Base-by-base conservation (phyloP, 2,888 invertebrate genomes). In the Tipula helvola region DNA sequence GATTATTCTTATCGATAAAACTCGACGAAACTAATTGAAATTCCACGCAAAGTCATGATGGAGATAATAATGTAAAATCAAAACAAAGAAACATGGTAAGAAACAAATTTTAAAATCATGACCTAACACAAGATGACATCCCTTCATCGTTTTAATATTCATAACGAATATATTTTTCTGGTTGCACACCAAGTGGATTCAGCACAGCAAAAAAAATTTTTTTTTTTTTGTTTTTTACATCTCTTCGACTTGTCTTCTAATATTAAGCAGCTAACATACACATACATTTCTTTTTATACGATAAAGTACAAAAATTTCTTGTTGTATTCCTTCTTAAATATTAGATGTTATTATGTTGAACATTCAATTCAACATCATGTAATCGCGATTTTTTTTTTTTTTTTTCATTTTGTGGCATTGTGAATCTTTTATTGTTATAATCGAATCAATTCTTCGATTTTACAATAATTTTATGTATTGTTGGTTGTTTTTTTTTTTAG, bases 81-180 rank as follows among this genome's bases (percentile, higher is more conserved):
- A 71, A 71, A 71, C 71, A 71, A 71, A 71, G 71, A 71, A 71
- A 71, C 71, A 71, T 71, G 71, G 71, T 71, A 71, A 71, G 71
- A 28, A 71, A 71, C 71, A 71, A 71, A 71, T 71, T 71, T 28
- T 10, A 71, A 71, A 71, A 71, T 71, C 71, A 71, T 71, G 71
- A 71, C 71, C 71, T 71, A 71, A 71, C 71, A 71, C 71, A 71
- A 71, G 28, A 71, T 71, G 71, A 71, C 71, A 71, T 71, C 71
- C 71, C 71, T 71, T 71, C 71, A 71, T 28, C 71, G 28, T 71
- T 71, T 71, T 71, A 28, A 28, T 71, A 71, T 71, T 71, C 71
- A 71, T 71, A 71, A 71, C 71, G 71, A 71, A 28, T 52, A 52
- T 52, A 3, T 71, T 71, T 28, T 71, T 18, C 28, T 71, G 71